These are phyloP conservation scores for Pangasius djambal DNA, from an alignment of 2,797 vertebrate genomes.

Conservation along the genomic window DNA sequence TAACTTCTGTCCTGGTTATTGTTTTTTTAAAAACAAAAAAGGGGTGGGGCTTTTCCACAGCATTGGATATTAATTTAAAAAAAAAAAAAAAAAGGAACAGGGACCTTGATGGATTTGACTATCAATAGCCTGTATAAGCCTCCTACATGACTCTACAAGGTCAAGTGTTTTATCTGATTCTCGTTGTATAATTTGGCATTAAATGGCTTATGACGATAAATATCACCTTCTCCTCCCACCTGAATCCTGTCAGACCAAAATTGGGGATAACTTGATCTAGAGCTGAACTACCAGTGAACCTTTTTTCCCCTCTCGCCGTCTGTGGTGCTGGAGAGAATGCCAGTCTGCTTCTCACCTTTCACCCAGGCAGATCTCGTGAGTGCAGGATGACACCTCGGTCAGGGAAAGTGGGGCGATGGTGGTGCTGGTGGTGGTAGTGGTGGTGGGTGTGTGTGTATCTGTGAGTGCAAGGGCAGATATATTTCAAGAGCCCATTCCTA, in stretches of 20 bases:
- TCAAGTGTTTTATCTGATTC: neutral
- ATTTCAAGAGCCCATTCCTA: constrained; percentile 65
- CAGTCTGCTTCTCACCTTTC: constrained; percentile 63
- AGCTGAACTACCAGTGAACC: constrained; percentile 1
- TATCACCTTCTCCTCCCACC: neutral
- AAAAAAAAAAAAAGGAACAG: neutral
- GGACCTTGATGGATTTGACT: too few relatives aligned
- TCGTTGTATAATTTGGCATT: neutral
- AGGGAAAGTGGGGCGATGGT: constrained; percentile 3
- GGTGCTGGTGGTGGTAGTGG: neutral
- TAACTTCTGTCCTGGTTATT: neutral
- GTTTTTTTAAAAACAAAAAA: too few relatives aligned
- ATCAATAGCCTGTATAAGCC: neutral
- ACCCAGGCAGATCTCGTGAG: constrained; percentile 50
- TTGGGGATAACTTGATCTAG: constrained; percentile 55
- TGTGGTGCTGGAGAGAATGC: constrained; percentile 64
- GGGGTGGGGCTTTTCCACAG: neutral
- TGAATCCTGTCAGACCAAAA: constrained; percentile 54
- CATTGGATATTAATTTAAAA: neutral
- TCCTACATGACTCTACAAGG: neutral
- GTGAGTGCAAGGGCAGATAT: constrained; percentile 51
- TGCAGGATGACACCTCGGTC: constrained; percentile 48
- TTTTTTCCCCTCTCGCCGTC: neutral
- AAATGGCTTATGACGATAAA: neutral
- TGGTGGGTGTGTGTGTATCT: constrained; percentile 24